phyloP scores from a whole-genome alignment of 2,113 vertebrate species.

The Cryptotis parvus region DNA sequence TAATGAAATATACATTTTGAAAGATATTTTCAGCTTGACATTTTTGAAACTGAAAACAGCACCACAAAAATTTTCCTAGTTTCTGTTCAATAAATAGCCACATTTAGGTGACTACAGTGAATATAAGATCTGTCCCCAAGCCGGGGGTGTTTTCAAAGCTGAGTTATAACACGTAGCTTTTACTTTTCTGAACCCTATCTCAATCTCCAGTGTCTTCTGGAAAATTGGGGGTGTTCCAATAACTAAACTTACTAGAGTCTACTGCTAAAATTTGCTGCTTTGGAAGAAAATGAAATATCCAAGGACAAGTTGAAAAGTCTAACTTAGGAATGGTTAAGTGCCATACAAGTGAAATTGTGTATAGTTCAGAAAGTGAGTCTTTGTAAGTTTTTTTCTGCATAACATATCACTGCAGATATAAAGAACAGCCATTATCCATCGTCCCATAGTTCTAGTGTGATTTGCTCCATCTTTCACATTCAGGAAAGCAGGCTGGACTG shows the following conservation, averaged over 20 bases:
- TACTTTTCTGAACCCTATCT: neutral
- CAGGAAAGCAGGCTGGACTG: neutral
- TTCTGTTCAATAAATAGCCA: neutral
- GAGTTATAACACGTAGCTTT: neutral
- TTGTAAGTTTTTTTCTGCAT: neutral
- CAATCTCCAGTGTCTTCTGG: neutral
- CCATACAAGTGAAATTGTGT: neutral
- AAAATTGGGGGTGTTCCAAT: neutral
- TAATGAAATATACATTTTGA: slow-evolving; percentile 15
- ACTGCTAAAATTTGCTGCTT: neutral
- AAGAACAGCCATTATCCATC: neutral
- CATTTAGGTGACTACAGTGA: neutral
- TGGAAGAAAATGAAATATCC: neutral
- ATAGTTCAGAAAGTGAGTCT: neutral
- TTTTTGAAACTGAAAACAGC: slow-evolving; percentile 26
- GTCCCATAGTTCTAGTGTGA: neutral
- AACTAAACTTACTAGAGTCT: neutral
- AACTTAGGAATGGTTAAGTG: neutral
- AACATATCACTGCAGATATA: neutral
- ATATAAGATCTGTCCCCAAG: neutral
- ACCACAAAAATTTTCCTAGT: neutral
- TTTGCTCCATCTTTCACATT: neutral
- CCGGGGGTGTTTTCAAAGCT: neutral
- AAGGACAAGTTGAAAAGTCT: neutral
- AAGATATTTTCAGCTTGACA: neutral